Conservation (phyloP, 2,888 invertebrate genomes). For the Spilosoma lubricipeda region DNA sequence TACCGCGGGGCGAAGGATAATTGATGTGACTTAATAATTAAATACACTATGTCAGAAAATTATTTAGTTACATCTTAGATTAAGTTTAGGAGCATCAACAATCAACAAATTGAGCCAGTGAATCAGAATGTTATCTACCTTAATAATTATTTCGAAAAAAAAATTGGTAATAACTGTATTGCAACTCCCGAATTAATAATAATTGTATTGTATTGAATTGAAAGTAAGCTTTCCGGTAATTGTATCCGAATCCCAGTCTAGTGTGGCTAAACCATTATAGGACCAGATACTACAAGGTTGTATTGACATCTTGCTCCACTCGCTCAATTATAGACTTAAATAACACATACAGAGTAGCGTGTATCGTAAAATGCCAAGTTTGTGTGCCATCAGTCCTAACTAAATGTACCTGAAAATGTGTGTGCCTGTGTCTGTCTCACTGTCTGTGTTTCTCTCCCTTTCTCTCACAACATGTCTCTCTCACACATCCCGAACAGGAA, state of each 20-base stretch:
- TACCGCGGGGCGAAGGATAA: constrained; percentile 20
- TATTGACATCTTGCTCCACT: not conserved
- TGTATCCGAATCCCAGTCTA: no score
- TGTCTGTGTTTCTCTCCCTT: constrained; percentile 85
- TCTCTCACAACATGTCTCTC: constrained; percentile 84
- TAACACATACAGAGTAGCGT: not conserved
- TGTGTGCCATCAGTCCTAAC: constrained; percentile 31
- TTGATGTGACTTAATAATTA: not conserved
- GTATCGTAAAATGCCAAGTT: not conserved
- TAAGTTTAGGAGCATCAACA: not conserved
- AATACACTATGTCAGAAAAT: no score
- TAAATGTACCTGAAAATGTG: constrained; percentile 62
- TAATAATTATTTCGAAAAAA: not conserved
- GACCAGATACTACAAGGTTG: not conserved
- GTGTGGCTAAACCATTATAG: not conserved
- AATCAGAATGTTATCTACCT: not conserved
- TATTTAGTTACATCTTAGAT: not conserved
- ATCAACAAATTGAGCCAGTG: not conserved
- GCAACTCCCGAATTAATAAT: no score
- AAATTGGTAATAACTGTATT: not conserved
- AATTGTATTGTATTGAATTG: no score
- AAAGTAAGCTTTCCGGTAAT: no score
- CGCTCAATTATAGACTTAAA: not conserved
- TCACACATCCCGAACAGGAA: constrained; percentile 83
- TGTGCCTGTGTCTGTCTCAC: constrained; percentile 85